Evolutionary conservation across 2,113 vertebrate species (phyloP).

Genomic region (Tinamus guttatus): DNA sequence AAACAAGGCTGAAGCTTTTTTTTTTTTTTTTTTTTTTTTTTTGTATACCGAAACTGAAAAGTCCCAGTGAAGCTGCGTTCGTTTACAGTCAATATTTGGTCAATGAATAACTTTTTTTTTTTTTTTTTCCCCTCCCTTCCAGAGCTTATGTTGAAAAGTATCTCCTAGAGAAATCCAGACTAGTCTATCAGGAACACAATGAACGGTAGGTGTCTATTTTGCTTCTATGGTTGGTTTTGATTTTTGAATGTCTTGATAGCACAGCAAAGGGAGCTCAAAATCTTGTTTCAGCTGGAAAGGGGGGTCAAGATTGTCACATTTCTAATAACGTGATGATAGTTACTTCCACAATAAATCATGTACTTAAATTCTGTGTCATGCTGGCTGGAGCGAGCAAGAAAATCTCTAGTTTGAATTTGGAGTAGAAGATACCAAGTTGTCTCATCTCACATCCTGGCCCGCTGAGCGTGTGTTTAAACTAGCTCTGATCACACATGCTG

Average conservation of each 20-base stretch:
- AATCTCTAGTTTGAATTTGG: neutral
- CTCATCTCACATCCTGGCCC: neutral
- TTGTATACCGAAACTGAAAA: neutral
- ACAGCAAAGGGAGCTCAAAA: neutral
- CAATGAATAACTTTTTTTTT: conserved; percentile 31
- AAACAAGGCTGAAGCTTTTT: conserved; percentile 40
- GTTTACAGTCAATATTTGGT: neutral
- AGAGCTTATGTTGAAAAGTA: conserved; percentile 99
- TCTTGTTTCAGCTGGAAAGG: rapidly evolving
- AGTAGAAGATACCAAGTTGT: neutral
- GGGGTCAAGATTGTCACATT: neutral
- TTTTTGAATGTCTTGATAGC: rapidly evolving
- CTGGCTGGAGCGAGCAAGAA: neutral
- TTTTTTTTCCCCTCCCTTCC: conserved; percentile 56
- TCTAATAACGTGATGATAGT: neutral
- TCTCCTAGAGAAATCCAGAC: conserved; percentile 95
- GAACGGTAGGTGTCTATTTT: conserved; percentile 83
- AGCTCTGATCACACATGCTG: neutral
- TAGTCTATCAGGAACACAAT: conserved; percentile 98
- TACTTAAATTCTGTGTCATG: neutral
- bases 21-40: neutral
- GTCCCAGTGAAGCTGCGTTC: neutral
- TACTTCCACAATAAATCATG: neutral
- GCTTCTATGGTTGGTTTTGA: neutral
- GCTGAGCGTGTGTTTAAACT: neutral